Conservation (phyloP, 2,888 invertebrate species). For the Xanthorhoe designata region DNA sequence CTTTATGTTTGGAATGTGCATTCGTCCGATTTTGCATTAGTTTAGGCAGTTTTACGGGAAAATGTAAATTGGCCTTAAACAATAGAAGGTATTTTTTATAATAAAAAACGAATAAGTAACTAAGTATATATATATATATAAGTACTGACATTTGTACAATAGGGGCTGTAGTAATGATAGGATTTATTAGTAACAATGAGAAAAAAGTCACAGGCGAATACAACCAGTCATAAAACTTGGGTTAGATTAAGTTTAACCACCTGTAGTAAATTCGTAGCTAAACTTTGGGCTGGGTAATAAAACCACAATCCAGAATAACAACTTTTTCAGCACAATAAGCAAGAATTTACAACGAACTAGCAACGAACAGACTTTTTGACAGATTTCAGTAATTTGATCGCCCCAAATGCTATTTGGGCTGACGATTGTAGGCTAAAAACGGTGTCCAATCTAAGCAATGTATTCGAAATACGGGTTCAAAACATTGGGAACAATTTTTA, state of each 20-base stretch:
- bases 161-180: too few species aligned
- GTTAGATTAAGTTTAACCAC: not conserved
- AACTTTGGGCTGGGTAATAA: constrained; percentile 1
- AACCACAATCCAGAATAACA: constrained; percentile 8
- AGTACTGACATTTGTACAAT: too few species aligned
- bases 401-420: not conserved
- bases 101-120: too few species aligned
- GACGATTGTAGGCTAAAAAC: not conserved
- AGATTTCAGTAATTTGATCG: constrained; percentile 6
- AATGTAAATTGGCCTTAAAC: not conserved
- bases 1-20: constrained; percentile 12
- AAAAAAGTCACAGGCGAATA: not conserved
- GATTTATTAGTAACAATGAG: not conserved
- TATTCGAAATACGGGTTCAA: too few species aligned
- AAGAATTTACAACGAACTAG: not conserved
- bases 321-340: constrained; percentile 3
- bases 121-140: too few species aligned
- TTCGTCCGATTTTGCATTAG: constrained; percentile 14
- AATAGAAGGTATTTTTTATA: too few species aligned
- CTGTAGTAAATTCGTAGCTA: not conserved
- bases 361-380: not conserved
- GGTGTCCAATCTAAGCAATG: too few species aligned
- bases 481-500: too few species aligned
- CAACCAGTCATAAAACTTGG: not conserved
- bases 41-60: not conserved